Percentiles rank a stretch among this genome's conserved stretches.
phyloP scores from a whole-genome alignment of 2,113 vertebrate species.

The Argyrosomus japonicus region DNA sequence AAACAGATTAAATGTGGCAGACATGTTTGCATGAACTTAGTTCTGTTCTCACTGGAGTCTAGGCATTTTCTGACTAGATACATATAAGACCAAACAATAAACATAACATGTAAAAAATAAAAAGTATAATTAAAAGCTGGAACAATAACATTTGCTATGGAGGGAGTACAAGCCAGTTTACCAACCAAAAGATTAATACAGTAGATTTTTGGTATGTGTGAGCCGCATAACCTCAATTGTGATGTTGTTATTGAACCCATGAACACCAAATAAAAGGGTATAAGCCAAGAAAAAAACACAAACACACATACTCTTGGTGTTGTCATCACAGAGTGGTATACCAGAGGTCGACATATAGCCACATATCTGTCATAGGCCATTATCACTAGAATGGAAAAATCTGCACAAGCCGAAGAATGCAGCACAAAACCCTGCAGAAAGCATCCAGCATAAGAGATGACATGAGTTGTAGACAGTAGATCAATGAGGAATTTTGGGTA shows the following conservation, averaged over 20 bases:
- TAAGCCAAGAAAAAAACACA: too few species aligned
- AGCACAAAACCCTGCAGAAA: too few species aligned
- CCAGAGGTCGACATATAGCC: too few species aligned
- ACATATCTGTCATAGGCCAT: too few species aligned
- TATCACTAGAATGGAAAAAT: too few species aligned
- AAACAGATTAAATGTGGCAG: slow-evolving; percentile 39
- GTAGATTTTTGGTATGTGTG: slow-evolving; percentile 1
- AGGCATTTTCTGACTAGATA: slow-evolving; percentile 10
- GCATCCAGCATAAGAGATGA: too few species aligned
- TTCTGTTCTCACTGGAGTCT: slow-evolving; percentile 13
- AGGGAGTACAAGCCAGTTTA: slow-evolving; percentile 13
- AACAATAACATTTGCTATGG: not conserved
- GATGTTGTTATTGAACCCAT: not conserved
- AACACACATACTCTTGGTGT: too few species aligned
- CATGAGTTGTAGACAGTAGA: too few species aligned
- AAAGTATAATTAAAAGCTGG: slow-evolving; percentile 38
- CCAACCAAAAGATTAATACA: slow-evolving; percentile 36
- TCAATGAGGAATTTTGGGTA: too few species aligned
- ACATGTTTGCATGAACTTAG: slow-evolving; percentile 47
- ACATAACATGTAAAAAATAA: not conserved
- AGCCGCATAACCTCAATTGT: not conserved
- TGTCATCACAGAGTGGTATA: too few species aligned
- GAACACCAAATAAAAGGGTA: not conserved
- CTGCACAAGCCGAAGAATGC: too few species aligned
- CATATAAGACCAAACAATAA: slow-evolving; percentile 27